These are phyloP conservation scores for Carassius carassius DNA, from an alignment of 2,113 vertebrate species.

Conservation along the genomic window DNA sequence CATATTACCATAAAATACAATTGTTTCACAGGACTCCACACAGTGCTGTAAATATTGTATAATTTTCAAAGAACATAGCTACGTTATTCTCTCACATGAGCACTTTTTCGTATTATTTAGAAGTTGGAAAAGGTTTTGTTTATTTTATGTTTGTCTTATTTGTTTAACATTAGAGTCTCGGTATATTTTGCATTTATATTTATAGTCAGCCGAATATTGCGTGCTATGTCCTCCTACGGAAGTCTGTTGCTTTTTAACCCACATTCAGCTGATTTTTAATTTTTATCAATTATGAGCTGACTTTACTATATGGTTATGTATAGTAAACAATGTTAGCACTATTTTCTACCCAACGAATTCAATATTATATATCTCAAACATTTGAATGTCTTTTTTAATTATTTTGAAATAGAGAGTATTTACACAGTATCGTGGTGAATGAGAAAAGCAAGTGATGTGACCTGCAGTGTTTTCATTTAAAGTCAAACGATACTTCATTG, in stretches of 20 bases:
- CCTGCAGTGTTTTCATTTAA: constrained; percentile 26
- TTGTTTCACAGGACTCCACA: constrained; percentile 62
- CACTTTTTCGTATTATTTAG: constrained; percentile 70
- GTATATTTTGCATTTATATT: constrained; percentile 69
- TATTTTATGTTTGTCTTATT: constrained; percentile 60
- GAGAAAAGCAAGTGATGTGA: constrained; percentile 30
- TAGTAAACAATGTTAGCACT: constrained; percentile 48
- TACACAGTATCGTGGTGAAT: constrained; percentile 24
- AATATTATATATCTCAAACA: constrained; percentile 48
- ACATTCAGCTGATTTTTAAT: constrained; percentile 41
- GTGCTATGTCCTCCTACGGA: constrained; percentile 55
- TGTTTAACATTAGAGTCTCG: constrained; percentile 59
- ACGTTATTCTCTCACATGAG: constrained; percentile 72
- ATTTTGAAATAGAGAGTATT: constrained; percentile 34
- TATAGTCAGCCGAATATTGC: constrained; percentile 59
- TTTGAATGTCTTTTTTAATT: constrained; percentile 44
- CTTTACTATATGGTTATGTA: constrained; percentile 1
- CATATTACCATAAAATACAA: constrained; percentile 56
- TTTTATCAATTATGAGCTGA: too few species aligned
- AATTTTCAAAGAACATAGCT: constrained; percentile 72
- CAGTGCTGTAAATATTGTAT: constrained; percentile 79
- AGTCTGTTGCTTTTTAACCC: constrained; percentile 42
- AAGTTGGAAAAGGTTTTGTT: constrained; percentile 62
- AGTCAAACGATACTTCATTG: not conserved
- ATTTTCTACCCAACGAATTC: constrained; percentile 43